Conservation (phyloP, 2,888 invertebrate genomes). For the Chrysolina americana region DNA sequence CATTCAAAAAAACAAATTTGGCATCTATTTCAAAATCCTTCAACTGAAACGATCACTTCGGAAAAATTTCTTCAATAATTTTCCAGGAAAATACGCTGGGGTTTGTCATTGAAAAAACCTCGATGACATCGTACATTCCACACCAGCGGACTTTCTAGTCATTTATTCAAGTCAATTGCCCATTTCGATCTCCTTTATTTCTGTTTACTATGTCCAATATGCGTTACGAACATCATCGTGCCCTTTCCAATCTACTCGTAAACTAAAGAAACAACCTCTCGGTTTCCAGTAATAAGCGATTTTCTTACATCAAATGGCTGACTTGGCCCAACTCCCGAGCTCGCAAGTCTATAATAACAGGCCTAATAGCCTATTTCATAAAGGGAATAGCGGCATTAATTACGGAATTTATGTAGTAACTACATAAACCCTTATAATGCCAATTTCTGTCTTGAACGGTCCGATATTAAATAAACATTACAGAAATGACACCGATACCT, state of each 20-base stretch:
- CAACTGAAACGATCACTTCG: no score
- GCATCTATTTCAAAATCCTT: no score
- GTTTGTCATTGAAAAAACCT: no score
- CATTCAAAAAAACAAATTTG: no score
- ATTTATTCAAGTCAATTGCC: neutral
- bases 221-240: neutral
- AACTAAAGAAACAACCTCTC: neutral
- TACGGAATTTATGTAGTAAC: constrained; percentile 31
- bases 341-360: constrained; percentile 16
- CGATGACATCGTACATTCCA: no score
- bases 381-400: constrained; percentile 35
- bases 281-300: constrained; percentile 6
- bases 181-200: neutral
- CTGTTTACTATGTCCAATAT: neutral
- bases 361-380: constrained; percentile 34
- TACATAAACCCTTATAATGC: constrained; percentile 33
- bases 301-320: constrained; percentile 14
- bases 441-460: constrained; percentile 38
- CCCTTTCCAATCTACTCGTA: constrained; percentile 1
- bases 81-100: no score
- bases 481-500: neutral
- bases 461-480: constrained; percentile 13
- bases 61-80: no score
- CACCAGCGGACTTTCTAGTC: neutral
- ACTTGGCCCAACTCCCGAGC: neutral